Evolutionary conservation across 2,113 vertebrate genomes (phyloP), one percentile per base, ranked within the genome.

Genomic region (Chrysochloris asiatica): DNA sequence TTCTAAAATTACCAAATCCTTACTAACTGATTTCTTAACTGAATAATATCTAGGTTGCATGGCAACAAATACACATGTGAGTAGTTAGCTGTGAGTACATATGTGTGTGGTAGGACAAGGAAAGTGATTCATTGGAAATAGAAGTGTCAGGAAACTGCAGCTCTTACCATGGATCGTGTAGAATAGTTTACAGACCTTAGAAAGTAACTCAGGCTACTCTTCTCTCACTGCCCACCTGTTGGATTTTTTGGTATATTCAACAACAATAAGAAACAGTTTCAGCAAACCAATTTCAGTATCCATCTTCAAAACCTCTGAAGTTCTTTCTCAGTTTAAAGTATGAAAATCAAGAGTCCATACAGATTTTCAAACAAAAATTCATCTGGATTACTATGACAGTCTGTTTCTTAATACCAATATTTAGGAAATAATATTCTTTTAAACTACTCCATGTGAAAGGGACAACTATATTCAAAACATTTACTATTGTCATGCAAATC

Each of bases 361-460:
- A 59, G 11, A 87, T 33, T 6, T 92, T 92, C 59, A 83, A 94
- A 72, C 41, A 89, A 61, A 92, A 89, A 10, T 72, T 77, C 36
- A 12, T 83, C 43, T 4, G 54, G 21, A 80, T 92, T 80, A 59
- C 41, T 67, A 36, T 71, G 21, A 52, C n/a, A 89, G 6, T 72
- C 52, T 79, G 24, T 52, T 1, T 5, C 26, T 89, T 79, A 63
- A 67, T 83, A 48, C 63, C 38, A n/a, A 83, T n/a, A 3, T 76
- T 14, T 83, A 89, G 36, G 83, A 95, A 92, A 48, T n/a, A 28
- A 7, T 38, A 17, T 85, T 92, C 24, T 33, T 76, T 36, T 47
- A 63, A 76, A 88, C 8, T 38, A 90, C 36, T 45, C 54, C 76
- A 19, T 86, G 33, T 24, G 77, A 78, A 71, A 79, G n/a, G 36